Evolutionary conservation across 2,113 vertebrate genomes (phyloP), one percentile per base, ranked within the genome.

Genomic region (Microtus ochrogaster): DNA sequence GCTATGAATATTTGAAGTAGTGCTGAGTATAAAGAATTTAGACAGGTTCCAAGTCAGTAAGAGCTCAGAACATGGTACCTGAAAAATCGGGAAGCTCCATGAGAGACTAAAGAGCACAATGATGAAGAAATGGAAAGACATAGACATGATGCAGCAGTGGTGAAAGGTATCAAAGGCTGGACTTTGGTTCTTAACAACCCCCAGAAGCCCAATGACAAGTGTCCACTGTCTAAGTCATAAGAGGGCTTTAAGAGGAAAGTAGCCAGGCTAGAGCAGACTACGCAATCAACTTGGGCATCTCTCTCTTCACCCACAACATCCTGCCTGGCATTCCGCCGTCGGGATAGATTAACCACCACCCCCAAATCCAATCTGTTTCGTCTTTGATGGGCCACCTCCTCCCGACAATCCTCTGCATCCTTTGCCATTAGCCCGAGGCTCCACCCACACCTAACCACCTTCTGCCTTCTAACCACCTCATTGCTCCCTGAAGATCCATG

Each of bases 111-210:
- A 49, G 5, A 39, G 2, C 44, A 33, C 55, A 44, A 14, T 3
- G 3, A 10, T 8, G 63, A 52, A 89, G 17, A 41, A 33, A 81
- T 0, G 4, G 33, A n/a, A 88, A 44, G 76, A 9, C 39, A 0
- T 9, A 41, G 28, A 52, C 39, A 24, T 1, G 7, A 6, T 1
- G 4, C 22, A 28, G 22, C 33, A 0, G 8, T 36, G 3, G 7
- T 21, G 22, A 26, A 65, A 7, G 1, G 17, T 14, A 21, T 36
- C 82, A 41, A 39, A 73, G 44, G 26, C 52, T 52, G n/a, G 16
- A 11, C 2, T 12, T 36, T 79, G 63, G 26, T 36, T 68, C 49
- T 49, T 16, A 39, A 30, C 14, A 39, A 26, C 41, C 33, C 33
- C 2, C 63, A 28, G 66, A 28, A 1, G 14, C 12, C 36, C 14